Conservation (phyloP, 2,113 vertebrate species). For the Notechis scutatus region DNA sequence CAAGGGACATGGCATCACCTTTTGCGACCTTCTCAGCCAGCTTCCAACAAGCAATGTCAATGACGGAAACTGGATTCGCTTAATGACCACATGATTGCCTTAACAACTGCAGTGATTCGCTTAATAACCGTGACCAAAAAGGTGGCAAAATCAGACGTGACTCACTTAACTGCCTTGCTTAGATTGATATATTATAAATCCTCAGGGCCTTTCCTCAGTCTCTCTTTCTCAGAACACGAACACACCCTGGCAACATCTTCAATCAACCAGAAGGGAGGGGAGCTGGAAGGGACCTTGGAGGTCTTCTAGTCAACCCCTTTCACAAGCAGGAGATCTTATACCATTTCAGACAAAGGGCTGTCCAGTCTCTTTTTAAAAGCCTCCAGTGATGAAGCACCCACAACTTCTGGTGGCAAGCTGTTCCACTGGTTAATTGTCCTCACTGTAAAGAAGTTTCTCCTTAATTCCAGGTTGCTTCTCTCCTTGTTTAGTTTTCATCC, state of each 20-base stretch:
- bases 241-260: background rate
- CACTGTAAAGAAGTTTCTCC: background rate
- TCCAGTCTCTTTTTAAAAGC: background rate
- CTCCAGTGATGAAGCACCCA: background rate
- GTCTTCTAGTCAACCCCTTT: background rate
- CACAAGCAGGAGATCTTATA: background rate
- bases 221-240: background rate
- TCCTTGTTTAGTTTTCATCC: background rate
- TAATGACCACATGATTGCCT: too few species aligned
- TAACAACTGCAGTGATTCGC: too few species aligned
- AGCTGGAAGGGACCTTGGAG: background rate
- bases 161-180: background rate
- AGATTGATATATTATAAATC: background rate
- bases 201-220: background rate
- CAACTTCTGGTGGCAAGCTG: background rate
- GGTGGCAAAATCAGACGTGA: too few species aligned
- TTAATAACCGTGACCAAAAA: too few species aligned
- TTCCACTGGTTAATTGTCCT: background rate
- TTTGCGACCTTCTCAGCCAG: too few species aligned
- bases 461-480: background rate
- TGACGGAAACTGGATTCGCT: too few species aligned
- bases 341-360: background rate
- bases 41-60: too few species aligned
- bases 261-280: background rate
- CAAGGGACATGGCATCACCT: too few species aligned